Evolutionary conservation across 2,113 vertebrate species (phyloP).

Genomic region (Misgurnus mizolepis): DNA sequence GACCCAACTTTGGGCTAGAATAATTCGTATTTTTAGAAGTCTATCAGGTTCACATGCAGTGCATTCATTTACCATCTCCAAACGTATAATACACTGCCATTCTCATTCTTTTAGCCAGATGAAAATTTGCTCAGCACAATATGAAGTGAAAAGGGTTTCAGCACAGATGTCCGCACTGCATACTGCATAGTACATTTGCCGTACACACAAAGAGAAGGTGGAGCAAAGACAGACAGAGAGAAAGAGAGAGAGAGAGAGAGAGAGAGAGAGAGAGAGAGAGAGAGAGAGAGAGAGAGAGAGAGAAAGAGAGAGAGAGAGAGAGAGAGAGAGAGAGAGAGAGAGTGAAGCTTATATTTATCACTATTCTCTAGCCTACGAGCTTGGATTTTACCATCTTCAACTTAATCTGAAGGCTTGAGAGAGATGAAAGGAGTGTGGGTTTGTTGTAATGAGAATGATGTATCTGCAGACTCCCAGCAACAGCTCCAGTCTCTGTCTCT

Average conservation of each 20-base stretch:
- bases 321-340: neutral
- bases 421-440: slow-evolving; percentile 59
- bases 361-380: slow-evolving; percentile 47
- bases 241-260: neutral
- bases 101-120: too few relatives aligned
- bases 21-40: too few relatives aligned
- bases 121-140: neutral
- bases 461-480: slow-evolving; percentile 49
- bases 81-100: too few relatives aligned
- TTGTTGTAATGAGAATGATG: slow-evolving; percentile 59
- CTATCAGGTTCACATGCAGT: too few relatives aligned
- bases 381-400: slow-evolving; percentile 48
- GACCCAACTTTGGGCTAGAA: too few relatives aligned
- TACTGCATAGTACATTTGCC: slow-evolving; percentile 11
- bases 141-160: neutral
- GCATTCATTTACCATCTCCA: too few relatives aligned
- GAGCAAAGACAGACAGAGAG: neutral
- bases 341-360: slow-evolving; percentile 45
- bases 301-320: neutral
- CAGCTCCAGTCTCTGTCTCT: slow-evolving; percentile 22
- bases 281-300: neutral
- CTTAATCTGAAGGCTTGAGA: slow-evolving; percentile 59
- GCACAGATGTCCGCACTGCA: neutral
- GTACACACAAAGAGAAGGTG: slow-evolving; percentile 14
- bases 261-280: slow-evolving; percentile 5